These are phyloP conservation scores for Danio tinwini DNA, from an alignment of 2,797 vertebrate species.

Conservation along the genomic window DNA sequence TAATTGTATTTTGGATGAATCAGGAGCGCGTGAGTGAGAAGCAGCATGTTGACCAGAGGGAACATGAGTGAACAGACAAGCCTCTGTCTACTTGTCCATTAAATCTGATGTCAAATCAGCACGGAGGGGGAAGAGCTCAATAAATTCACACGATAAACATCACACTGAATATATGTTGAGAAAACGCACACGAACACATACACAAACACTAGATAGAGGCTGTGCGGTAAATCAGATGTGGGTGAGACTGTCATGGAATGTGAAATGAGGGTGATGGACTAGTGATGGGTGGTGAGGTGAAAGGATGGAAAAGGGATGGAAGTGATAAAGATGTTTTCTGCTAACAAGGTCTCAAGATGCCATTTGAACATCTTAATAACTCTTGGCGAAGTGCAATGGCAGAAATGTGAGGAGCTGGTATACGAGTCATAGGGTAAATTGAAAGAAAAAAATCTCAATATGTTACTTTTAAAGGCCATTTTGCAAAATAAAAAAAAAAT, in stretches of 20 bases:
- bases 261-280: constrained; percentile 28
- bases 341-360: constrained; percentile 40
- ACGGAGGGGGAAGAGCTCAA: constrained; percentile 18
- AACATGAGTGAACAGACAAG: constrained; percentile 45
- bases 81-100: constrained; percentile 53
- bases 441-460: background rate
- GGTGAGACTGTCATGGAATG: constrained; percentile 26
- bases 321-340: constrained; percentile 24
- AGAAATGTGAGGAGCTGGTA: constrained; percentile 12
- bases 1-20: constrained; percentile 74
- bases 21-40: constrained; percentile 60
- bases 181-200: constrained; percentile 24
- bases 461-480: background rate
- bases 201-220: constrained; percentile 12
- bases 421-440: background rate
- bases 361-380: constrained; percentile 37
- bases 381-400: background rate
- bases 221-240: constrained; percentile 19
- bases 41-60: constrained; percentile 35
- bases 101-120: constrained; percentile 51
- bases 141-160: constrained; percentile 63
- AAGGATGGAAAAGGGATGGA: constrained; percentile 22
- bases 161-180: constrained; percentile 44
- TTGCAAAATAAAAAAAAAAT: background rate
- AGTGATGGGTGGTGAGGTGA: constrained; percentile 19